These are phyloP conservation scores for Haemorhous mexicanus DNA, from an alignment of 2,113 vertebrate species.

Conservation along the genomic window DNA sequence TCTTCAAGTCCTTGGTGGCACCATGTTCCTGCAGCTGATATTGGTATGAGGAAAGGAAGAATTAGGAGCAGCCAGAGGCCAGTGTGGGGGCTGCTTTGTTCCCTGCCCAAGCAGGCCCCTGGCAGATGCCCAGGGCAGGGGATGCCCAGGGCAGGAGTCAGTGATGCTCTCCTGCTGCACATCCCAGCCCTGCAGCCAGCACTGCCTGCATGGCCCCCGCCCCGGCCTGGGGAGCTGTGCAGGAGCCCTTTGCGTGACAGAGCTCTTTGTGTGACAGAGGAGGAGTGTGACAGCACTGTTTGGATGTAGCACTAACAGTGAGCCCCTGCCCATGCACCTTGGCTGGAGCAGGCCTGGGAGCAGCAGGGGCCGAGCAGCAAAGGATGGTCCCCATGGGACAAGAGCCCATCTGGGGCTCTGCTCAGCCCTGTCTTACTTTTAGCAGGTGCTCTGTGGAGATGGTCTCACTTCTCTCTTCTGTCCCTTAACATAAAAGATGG, in stretches of 20 bases:
- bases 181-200: fast-evolving
- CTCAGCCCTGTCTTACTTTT: fast-evolving
- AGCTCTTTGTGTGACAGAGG: no score
- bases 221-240: not conserved
- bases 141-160: not conserved
- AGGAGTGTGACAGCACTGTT: no score
- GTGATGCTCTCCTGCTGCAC: not conserved
- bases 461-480: not conserved
- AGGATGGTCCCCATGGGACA: not conserved
- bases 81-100: not conserved
- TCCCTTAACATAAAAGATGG: not conserved
- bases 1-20: not conserved
- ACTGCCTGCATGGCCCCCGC: not conserved
- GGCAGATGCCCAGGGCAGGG: not conserved
- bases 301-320: not conserved
- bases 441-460: not conserved
- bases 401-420: fast-evolving
- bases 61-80: not conserved
- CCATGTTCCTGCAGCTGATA: not conserved
- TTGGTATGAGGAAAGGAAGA: not conserved
- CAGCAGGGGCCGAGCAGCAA: not conserved
- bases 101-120: not conserved
- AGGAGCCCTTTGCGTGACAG: not conserved
- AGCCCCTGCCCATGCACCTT: not conserved
- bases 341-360: not conserved